These are phyloP conservation scores for Lytechinus variegatus DNA, from an alignment of 35 echinoderm and acorn worm species.

Conservation along the genomic window DNA sequence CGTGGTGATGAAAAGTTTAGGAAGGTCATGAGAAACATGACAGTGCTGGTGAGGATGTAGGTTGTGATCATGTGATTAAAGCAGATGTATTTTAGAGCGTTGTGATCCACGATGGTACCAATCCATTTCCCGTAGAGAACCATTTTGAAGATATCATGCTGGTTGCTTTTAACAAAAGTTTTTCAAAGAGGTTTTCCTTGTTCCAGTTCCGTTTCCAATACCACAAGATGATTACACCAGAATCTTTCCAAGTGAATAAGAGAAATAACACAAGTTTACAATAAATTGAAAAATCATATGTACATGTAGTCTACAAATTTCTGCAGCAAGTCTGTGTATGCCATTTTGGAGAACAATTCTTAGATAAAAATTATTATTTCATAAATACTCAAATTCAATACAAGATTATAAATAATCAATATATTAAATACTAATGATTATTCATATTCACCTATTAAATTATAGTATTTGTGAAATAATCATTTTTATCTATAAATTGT, in stretches of 20 bases:
- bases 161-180: not conserved
- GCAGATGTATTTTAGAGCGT: conserved; percentile 92
- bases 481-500: too few species aligned
- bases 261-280: not conserved
- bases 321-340: too few species aligned
- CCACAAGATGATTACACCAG: not conserved
- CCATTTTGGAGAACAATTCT: too few species aligned
- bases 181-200: not conserved
- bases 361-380: too few species aligned
- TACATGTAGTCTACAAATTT: too few species aligned
- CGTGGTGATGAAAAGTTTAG: conserved; percentile 83
- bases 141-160: conserved; percentile 63
- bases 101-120: conserved; percentile 84
- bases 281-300: too few species aligned
- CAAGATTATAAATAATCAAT: too few species aligned
- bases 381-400: too few species aligned
- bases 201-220: not conserved
- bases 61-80: conserved; percentile 98
- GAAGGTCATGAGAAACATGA: conserved; percentile 86
- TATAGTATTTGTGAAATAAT: too few species aligned
- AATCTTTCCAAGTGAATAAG: not conserved
- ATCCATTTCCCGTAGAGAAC: conserved; percentile 85
- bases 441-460: too few species aligned
- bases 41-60: conserved; percentile 83
- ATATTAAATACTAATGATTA: too few species aligned